Percentiles rank a stretch among this genome's conserved stretches.
These are phyloP conservation scores for Cosmopolites sordidus DNA, from an alignment of 2,888 invertebrate species.

Conservation along the genomic window DNA sequence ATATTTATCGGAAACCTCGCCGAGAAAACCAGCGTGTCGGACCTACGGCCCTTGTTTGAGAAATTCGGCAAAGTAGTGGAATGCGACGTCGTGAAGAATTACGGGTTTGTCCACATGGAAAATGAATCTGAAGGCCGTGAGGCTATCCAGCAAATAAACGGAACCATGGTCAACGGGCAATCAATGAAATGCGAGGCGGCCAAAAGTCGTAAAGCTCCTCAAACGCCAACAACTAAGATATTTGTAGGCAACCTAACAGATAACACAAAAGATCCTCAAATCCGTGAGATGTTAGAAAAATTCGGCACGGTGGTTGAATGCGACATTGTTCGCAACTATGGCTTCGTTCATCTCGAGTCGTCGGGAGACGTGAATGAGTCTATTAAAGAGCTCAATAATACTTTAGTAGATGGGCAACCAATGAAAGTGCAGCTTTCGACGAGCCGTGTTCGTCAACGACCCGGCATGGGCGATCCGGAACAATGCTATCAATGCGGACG, in stretches of 20 bases:
- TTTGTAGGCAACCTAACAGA: constrained; percentile 95
- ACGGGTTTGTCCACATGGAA: constrained; percentile 98
- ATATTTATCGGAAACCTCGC: constrained; percentile 97
- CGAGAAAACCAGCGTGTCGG: constrained; percentile 83
- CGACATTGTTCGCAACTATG: constrained; percentile 97
- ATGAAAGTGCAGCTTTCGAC: constrained; percentile 93
- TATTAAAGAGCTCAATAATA: constrained; percentile 88
- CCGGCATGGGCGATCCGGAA: constrained; percentile 96
- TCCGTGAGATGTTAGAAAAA: constrained; percentile 89
- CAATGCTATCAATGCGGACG: constrained; percentile 93
- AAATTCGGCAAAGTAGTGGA: constrained; percentile 97
- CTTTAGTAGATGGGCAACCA: constrained; percentile 85
- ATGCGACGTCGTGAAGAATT: constrained; percentile 97
- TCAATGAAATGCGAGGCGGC: constrained; percentile 89
- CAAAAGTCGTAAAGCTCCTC: constrained; percentile 83
- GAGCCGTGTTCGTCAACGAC: constrained; percentile 88
- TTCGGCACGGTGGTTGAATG: constrained; percentile 95
- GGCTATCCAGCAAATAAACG: constrained; percentile 86
- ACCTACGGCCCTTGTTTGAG: constrained; percentile 90
- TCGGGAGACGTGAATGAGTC: constrained; percentile 87
- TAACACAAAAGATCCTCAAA: constrained; percentile 87
- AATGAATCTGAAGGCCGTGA: constrained; percentile 88
- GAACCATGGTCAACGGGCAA: constrained; percentile 80
- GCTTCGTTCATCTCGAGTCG: constrained; percentile 94
- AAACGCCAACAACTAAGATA: constrained; percentile 88